Evolutionary conservation across 2,797 vertebrate genomes (phyloP).

Genomic region (Pantherophis alleghaniensis): DNA sequence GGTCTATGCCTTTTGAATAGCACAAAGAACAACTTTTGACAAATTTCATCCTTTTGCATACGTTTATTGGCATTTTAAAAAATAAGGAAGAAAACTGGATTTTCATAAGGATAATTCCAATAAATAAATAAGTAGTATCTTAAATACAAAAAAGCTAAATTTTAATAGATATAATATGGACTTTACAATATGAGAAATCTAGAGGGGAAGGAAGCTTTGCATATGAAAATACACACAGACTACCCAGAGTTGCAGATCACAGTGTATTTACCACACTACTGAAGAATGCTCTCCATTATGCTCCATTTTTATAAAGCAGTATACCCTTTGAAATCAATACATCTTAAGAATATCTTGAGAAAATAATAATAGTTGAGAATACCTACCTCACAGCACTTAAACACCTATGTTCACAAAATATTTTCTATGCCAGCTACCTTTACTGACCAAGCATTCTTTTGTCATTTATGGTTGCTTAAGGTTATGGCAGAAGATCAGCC

Average conservation of each 20-base stretch:
- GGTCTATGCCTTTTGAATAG: not conserved
- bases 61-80: not conserved
- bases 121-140: not conserved
- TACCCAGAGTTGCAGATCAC: not conserved
- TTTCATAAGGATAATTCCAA: not conserved
- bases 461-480: conserved; percentile 99
- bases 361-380: conserved; percentile 1
- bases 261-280: not conserved
- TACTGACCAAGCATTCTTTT: conserved; percentile 85
- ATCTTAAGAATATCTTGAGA: not conserved
- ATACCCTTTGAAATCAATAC: not conserved
- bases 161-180: not conserved
- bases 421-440: conserved; percentile 88
- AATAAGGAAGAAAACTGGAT: not conserved
- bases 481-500: conserved; percentile 99
- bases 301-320: not conserved
- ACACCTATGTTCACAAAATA: conserved; percentile 83
- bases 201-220: too few species aligned
- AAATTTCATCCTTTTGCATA: not conserved
- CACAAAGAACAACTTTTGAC: not conserved
- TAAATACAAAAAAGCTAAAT: not conserved
- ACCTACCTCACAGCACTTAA: conserved; percentile 93
- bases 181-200: not conserved
- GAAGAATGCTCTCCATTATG: not conserved
- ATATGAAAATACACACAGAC: not conserved